Conservation (phyloP, 2,888 invertebrate genomes). For the Auanema sp. region DNA sequence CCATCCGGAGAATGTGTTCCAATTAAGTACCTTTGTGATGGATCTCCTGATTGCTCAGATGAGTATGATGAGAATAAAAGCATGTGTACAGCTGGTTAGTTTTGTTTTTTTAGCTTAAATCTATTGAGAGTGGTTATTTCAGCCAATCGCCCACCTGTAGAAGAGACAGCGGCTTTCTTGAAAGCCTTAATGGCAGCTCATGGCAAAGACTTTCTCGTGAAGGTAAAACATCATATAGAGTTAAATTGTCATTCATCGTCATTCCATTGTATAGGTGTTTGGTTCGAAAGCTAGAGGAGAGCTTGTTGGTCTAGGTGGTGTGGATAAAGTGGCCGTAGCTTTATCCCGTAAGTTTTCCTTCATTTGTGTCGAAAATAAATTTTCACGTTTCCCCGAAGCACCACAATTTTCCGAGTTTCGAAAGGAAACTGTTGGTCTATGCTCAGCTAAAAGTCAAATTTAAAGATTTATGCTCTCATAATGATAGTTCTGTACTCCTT, state of each 20-base stretch:
- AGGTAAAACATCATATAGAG: constrained; percentile 69
- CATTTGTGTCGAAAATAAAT: no score
- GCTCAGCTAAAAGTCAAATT: no score
- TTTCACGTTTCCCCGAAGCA: no score
- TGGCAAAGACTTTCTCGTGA: constrained; percentile 93
- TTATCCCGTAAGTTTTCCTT: constrained; percentile 72
- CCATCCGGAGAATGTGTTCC: constrained; percentile 88
- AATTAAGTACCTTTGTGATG: constrained; percentile 92
- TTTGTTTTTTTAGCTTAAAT: background rate
- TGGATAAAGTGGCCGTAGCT: constrained; percentile 91
- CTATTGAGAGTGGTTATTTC: constrained; percentile 41
- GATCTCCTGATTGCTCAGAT: constrained; percentile 85
- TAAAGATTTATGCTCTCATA: no score
- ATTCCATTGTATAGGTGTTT: constrained; percentile 71
- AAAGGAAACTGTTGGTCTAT: no score
- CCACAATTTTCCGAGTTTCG: constrained; percentile 8
- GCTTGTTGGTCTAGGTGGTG: constrained; percentile 85
- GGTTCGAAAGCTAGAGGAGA: constrained; percentile 91
- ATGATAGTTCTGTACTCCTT: no score
- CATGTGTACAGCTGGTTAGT: constrained; percentile 87
- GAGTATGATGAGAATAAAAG: constrained; percentile 93
- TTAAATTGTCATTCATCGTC: background rate
- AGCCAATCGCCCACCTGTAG: constrained; percentile 94
- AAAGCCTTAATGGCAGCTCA: constrained; percentile 90
- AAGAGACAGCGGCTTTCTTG: constrained; percentile 91